phyloP scores from a whole-genome alignment of 2,888 invertebrate species.

The Pristionchus exspectatus region DNA sequence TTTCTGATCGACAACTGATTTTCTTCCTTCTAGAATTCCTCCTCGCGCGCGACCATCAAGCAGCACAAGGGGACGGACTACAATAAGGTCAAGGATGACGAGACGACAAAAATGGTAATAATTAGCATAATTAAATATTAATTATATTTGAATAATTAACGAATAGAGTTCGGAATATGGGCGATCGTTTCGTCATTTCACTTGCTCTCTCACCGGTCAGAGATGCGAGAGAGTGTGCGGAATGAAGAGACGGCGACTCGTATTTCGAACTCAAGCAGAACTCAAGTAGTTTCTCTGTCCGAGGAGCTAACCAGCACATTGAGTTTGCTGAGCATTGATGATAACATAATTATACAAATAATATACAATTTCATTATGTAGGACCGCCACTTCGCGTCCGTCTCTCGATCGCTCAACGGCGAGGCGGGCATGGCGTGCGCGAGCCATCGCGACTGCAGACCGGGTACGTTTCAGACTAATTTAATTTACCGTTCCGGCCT shows the following conservation, averaged over 20 bases:
- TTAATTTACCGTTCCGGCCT: not conserved
- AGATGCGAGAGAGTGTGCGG: too few relatives aligned
- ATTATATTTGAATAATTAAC: too few relatives aligned
- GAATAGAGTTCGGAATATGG: too few relatives aligned
- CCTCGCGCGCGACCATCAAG: not conserved
- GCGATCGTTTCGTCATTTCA: too few relatives aligned
- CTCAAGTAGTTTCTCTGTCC: too few relatives aligned
- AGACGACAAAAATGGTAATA: not conserved
- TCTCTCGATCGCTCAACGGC: conserved; percentile 42
- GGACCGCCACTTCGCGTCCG: conserved; percentile 26
- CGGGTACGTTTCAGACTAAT: not conserved
- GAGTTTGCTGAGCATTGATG: too few relatives aligned
- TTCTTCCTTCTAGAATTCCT: not conserved
- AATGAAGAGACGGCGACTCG: too few relatives aligned
- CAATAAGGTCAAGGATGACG: too few relatives aligned
- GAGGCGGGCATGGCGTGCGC: not conserved
- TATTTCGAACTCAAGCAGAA: too few relatives aligned
- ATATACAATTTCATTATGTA: not conserved
- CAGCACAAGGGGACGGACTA: not conserved
- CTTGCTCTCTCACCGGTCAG: too few relatives aligned
- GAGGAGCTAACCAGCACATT: too few relatives aligned
- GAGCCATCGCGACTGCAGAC: conserved; percentile 18
- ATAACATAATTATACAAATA: too few relatives aligned
- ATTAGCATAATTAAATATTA: not conserved
- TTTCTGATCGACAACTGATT: not conserved